Base-by-base conservation (phyloP, 2,113 vertebrate genomes). In the Ibidorhyncha struthersii region DNA sequence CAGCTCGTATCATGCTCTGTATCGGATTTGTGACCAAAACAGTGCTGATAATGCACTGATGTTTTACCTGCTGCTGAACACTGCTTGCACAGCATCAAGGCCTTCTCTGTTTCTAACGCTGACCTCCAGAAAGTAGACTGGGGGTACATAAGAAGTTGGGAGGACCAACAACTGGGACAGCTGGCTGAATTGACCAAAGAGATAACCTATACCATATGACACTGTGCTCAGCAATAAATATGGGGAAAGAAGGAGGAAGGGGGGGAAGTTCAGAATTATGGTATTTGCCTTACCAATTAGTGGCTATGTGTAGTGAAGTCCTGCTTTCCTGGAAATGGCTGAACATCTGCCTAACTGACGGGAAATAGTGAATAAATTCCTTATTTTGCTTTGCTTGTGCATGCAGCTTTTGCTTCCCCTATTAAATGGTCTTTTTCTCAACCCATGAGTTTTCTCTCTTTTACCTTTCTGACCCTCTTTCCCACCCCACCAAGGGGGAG, bases 281-380 rank as follows among this genome's bases (percentile, higher is more conserved):
- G 59, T 12, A 7, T 23, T 72, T 72, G 30, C 47, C 27, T 59
- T 78, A 27, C n/a, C 19, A 73, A 49, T 53, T 2, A 65, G 26
- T 3, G 10, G 29, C 14, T 52, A 52, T 1, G 1, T 0, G 0
- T 27, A 25, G 70, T 23, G 14, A 16, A 86, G 29, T 6, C 22
- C 36, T 65, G 50, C 27, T 58, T 67, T 72, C 47, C 58, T 53
- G 9, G 12, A 49, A 11, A 72, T 29, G 23, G 30, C 47, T 66
- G 30, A 83, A 71, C 40, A 83, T 34, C 36, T 56, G 52, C 34
- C 26, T 71, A 27, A 40, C 20, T 10, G 12, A 62, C 32, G 29
- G 9, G 62, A 83, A 50, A 19, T 2, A 74, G 16, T 26, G 29
- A 76, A 4, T 27, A 5, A 87, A 66, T 71, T 52, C 21, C 1